Conservation (phyloP, 2,888 invertebrate species). For the Neocrepidodera transversa region DNA sequence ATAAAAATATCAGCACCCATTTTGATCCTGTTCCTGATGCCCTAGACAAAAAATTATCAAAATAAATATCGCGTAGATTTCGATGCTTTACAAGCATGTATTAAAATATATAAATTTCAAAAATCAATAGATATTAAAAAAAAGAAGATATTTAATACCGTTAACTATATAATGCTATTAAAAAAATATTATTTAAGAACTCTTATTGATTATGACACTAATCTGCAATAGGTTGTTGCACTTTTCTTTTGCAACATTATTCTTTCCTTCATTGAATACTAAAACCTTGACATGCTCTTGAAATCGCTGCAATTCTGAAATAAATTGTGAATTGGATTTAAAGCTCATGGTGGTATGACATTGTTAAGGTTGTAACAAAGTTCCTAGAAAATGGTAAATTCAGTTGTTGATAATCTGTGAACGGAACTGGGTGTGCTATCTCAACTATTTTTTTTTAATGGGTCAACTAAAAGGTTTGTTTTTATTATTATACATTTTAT, state of each 20-base stretch:
- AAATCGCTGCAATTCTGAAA: neutral
- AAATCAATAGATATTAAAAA: no score
- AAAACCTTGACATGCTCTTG: conserved; percentile 19
- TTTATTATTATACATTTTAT: no score
- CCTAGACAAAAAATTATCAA: no score
- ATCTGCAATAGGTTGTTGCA: conserved; percentile 10
- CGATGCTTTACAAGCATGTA: no score
- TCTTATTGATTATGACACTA: no score
- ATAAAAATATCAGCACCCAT: no score
- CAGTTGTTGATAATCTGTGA: neutral
- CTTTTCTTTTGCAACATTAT: conserved; percentile 9
- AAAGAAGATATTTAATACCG: no score
- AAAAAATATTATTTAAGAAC: no score
- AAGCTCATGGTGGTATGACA: neutral
- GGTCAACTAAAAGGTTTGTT: conserved; percentile 11
- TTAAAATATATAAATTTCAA: no score
- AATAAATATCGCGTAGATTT: no score
- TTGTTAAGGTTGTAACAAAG: neutral
- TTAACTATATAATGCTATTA: no score
- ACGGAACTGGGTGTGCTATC: neutral
- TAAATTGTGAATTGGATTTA: neutral
- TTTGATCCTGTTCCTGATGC: no score
- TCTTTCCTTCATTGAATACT: neutral
- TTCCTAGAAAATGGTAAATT: neutral
- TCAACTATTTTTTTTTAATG: neutral